Evolutionary conservation across 2,113 vertebrate species (phyloP), one percentile per base, ranked within the genome.

Genomic region (Arizona elegans): DNA sequence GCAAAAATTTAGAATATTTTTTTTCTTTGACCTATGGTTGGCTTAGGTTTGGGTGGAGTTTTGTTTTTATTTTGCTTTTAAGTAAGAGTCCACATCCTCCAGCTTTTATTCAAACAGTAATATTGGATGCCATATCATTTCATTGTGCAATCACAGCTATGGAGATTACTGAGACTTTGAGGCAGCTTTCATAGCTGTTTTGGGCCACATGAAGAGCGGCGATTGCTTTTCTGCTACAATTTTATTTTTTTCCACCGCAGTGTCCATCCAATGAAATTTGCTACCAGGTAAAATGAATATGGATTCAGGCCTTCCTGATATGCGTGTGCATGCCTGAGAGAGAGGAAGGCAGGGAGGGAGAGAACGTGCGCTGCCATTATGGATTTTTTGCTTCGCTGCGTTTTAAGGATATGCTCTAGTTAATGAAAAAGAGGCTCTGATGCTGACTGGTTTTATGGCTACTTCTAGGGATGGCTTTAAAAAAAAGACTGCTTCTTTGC

Each of bases 221-320:
- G 50, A 65, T 17, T 81, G 92, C 90, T 94, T 95, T 87, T 90
- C 26, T 93, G 92, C 94, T 93, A 81, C 50, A 91, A 91, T 96
- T 91, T 92, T 90, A 90, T 95, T 95, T 93, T 95, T 94, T 95
- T 8, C 92, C 90, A 93, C 88, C 59, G 85, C 91, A 94, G 94
- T 93, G 92, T 88, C 95, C 65, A 92, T 47, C 90, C 94, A 91
- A 94, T 94, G 88, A 88, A 91, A 88, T 75, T 75, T 94, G 92
- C 92, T 96, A 94, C 89, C 3, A 0, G 90, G 86, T 75, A 86
- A 88, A 89, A 95, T 96, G 94, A 94, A 93, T 95, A 92, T 58
- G 90, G 90, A 90, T 38, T 75, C 33, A 58, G 90, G 89, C 65
- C 88, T 52, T 94, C 92, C 93, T 75, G 47, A n/a, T 43, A 52